These are phyloP conservation scores for Planococcus citri DNA, from an alignment of 1,140 invertebrate species.

Conservation along the genomic window DNA sequence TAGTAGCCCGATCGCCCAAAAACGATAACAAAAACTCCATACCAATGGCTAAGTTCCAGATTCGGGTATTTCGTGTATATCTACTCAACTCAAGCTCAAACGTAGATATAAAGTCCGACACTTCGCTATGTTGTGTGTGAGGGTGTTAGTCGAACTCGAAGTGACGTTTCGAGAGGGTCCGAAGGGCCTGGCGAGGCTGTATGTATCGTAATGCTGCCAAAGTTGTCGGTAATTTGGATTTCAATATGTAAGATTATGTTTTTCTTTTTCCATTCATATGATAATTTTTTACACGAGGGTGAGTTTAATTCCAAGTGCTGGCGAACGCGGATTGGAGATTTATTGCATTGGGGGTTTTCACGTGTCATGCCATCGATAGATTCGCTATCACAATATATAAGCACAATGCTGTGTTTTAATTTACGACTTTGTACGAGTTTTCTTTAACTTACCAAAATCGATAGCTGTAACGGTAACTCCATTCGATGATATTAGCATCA, in stretches of 20 bases:
- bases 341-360: neutral
- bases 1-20: conserved; percentile 1
- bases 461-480: neutral
- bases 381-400: no score
- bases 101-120: no score
- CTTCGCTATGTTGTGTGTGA: no score
- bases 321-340: neutral
- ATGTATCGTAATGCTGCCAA: neutral
- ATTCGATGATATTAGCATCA: neutral
- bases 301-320: neutral
- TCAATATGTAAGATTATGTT: conserved; percentile 2
- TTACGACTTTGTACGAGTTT: no score
- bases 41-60: conserved; percentile 8
- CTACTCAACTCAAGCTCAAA: no score
- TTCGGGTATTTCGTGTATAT: no score
- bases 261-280: neutral
- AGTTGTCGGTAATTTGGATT: neutral
- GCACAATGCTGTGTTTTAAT: no score
- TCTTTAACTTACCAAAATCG: conserved; percentile 5
- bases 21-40: conserved; percentile 13
- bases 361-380: neutral
- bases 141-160: neutral
- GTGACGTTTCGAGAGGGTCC: neutral
- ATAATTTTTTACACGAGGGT: neutral
- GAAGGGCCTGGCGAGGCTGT: neutral